These are phyloP conservation scores for Penaeus monodon DNA, from an alignment of 2,888 invertebrate genomes.

Conservation along the genomic window DNA sequence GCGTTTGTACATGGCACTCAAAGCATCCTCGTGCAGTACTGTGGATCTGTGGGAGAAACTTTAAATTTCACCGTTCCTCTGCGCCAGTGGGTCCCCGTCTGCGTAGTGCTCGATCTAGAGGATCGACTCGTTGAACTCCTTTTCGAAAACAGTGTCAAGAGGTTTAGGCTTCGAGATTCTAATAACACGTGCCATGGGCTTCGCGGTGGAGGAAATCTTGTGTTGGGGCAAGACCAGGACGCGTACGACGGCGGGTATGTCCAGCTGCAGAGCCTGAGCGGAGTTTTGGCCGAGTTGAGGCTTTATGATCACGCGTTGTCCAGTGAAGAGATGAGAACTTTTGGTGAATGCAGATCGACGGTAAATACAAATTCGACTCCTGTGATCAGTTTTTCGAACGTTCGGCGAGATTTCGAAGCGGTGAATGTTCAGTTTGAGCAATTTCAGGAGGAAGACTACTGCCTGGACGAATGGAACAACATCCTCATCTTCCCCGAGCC, in stretches of 20 bases:
- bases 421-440: constrained; percentile 9
- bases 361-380: neutral
- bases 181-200: neutral
- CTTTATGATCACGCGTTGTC: constrained; percentile 9
- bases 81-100: no score
- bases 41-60: no score
- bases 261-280: constrained; percentile 17
- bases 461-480: neutral
- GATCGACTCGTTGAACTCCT: no score
- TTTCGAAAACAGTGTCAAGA: no score
- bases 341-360: neutral
- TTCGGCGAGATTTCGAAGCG: constrained; percentile 14
- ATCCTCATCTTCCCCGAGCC: constrained; percentile 26
- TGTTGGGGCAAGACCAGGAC: constrained; percentile 48
- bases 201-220: neutral
- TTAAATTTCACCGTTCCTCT: no score
- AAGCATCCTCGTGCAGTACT: no score
- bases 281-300: constrained; percentile 15
- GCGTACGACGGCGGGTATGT: neutral
- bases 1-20: no score
- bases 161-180: no score
- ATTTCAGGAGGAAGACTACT: neutral
- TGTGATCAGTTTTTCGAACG: constrained; percentile 11
- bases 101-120: no score
- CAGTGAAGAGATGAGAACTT: neutral